These are phyloP conservation scores for Exephanes ischioxanthus DNA, from an alignment of 2,888 invertebrate genomes.

Conservation along the genomic window DNA sequence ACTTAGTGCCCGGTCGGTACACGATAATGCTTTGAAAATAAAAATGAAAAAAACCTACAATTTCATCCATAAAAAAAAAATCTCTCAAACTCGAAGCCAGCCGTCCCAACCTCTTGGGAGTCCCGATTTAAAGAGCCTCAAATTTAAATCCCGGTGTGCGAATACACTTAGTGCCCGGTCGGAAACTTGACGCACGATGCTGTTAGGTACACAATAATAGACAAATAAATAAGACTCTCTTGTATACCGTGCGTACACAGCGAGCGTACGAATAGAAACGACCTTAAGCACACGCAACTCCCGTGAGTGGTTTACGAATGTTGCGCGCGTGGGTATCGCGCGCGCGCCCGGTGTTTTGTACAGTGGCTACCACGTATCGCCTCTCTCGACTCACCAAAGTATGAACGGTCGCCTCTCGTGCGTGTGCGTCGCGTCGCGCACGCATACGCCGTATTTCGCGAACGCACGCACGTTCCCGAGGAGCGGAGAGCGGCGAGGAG, in stretches of 20 bases:
- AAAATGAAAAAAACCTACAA: background rate
- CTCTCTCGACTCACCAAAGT: constrained; percentile 14
- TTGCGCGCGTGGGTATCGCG: constrained; percentile 24
- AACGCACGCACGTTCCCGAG: constrained; percentile 50
- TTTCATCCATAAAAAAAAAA: background rate
- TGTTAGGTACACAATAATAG: constrained; percentile 23
- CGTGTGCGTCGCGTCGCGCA: constrained; percentile 5
- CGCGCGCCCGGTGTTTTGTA: background rate
- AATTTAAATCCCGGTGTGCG: constrained; percentile 13
- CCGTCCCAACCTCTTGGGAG: background rate
- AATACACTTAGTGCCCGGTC: constrained; percentile 22
- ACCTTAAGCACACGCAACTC: constrained; percentile 8
- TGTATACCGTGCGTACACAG: background rate
- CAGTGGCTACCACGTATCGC: constrained; percentile 24
- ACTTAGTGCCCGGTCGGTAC: constrained; percentile 20
- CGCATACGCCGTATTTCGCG: constrained; percentile 55
- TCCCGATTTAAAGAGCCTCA: background rate
- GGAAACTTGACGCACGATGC: constrained; percentile 3
- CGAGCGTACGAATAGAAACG: background rate
- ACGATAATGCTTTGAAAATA: background rate
- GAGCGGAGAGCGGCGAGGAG: constrained; percentile 37
- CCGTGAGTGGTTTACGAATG: constrained; percentile 1
- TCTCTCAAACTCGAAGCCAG: too few species aligned
- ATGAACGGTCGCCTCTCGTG: background rate
- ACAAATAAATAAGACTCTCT: constrained; percentile 38